phyloP scores from a whole-genome alignment of 2,113 vertebrate genomes.

The Bolborhynchus lineola region DNA sequence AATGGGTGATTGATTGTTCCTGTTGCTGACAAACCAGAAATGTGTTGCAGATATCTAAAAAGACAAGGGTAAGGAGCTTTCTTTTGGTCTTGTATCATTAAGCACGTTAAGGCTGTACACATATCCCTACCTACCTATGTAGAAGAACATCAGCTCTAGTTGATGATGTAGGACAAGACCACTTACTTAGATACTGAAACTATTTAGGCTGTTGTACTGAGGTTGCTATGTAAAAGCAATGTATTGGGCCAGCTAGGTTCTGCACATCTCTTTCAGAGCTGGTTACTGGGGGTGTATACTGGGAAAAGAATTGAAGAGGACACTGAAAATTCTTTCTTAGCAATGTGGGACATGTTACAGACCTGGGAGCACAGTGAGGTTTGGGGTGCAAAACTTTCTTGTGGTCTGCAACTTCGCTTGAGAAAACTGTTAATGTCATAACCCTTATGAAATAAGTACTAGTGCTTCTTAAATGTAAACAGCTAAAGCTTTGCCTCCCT shows the following conservation, averaged over 20 bases:
- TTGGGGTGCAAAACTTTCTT: background rate
- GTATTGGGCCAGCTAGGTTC: background rate
- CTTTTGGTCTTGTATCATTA: background rate
- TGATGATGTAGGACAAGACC: background rate
- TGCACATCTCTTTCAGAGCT: background rate
- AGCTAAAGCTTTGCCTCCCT: background rate
- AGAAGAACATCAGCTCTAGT: background rate
- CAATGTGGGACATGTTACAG: background rate
- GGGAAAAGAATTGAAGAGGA: background rate
- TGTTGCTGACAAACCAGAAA: background rate
- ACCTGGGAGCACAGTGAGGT: background rate
- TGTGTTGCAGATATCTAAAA: background rate
- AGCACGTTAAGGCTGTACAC: background rate
- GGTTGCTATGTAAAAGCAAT: background rate
- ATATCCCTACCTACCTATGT: fast-evolving
- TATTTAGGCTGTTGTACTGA: background rate
- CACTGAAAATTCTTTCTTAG: background rate
- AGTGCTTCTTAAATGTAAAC: fast-evolving
- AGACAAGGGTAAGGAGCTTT: background rate
- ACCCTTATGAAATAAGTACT: background rate
- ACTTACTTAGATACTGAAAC: background rate
- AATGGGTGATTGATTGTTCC: background rate
- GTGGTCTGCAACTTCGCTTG: background rate
- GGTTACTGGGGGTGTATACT: too few relatives aligned
- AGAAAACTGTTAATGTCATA: background rate